Base-by-base conservation (phyloP, 2,113 vertebrate genomes). In the Todiramphus saurophagus region DNA sequence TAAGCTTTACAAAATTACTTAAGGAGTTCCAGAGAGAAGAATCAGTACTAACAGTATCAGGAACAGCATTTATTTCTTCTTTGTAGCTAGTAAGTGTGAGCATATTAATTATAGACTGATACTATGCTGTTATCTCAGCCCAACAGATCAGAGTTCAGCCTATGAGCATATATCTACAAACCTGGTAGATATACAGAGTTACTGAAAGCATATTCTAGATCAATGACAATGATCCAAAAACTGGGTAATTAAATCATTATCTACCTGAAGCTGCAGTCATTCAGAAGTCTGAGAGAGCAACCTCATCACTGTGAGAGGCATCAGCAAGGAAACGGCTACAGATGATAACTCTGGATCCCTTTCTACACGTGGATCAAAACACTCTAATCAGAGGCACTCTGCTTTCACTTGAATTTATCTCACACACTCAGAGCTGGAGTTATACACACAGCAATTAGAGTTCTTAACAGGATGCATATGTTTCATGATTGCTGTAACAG, bases 301-400 rank as follows among this genome's bases (percentile, higher is more conserved):
- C 43, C 33, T 89, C 46, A 89, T 75, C 80, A 43, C 69, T 75
- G 37, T 43, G 37, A 89, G 89, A 89, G 43, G 73, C 89, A 97
- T 96, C 94, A 92, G 89, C 77, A 91, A 87, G 39, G 80, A 89
- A 94, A 89, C 86, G 93, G 77, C 62, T 64, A 67, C 56, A 78
- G 56, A 55, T 59, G 21, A 28, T 78, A 68, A 81, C 46, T 75
- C 51, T 21, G 44, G 23, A 82, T 51, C 28, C 13, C 13, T 15
- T 92, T 83, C 66, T 35, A 87, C 43, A 73, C 33, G 48, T 79
- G 75, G 23, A 90, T 60, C 67, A 91, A 87, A 93, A 48, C 30
- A 70, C 24, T 84, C 16, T 23, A 60, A 60, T 75, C 56, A 46
- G 56, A 82, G 39, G 16, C 51, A 90, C 24, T 58, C 30, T 39